Evolutionary conservation across 2,888 invertebrate species (phyloP).

Genomic region (Apodemia arnacis): DNA sequence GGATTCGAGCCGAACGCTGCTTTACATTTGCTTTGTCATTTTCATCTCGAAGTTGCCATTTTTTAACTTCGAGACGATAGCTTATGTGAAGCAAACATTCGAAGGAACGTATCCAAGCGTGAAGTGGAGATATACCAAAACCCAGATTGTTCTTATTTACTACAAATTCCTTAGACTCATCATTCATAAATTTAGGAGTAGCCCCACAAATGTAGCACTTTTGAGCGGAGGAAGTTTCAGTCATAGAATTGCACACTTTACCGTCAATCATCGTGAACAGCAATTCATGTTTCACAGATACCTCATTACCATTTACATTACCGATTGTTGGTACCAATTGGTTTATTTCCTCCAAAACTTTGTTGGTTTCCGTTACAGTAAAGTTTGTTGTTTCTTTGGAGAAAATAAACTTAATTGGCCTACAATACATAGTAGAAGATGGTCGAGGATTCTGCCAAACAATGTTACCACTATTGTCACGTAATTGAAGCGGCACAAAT

Average conservation of each 20-base stretch:
- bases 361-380: not conserved
- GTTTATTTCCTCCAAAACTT: not conserved
- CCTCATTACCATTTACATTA: not conserved
- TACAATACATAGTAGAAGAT: no score
- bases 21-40: slow-evolving; percentile 2
- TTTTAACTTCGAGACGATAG: not conserved
- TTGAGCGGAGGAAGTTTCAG: not conserved
- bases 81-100: slow-evolving; percentile 2
- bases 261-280: not conserved
- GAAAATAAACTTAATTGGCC: not conserved
- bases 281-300: not conserved
- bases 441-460: no score
- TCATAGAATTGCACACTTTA: not conserved
- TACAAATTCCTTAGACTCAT: no score
- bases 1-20: slow-evolving; percentile 5
- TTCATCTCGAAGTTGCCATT: slow-evolving; percentile 10
- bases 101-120: not conserved
- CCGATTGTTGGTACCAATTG: not conserved
- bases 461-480: not conserved
- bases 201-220: not conserved
- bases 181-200: not conserved
- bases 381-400: not conserved
- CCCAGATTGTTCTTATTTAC: no score
- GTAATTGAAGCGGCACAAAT: not conserved
- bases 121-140: not conserved